Base-by-base conservation (phyloP, 2,113 vertebrate genomes). In the Balaeniceps rex region DNA sequence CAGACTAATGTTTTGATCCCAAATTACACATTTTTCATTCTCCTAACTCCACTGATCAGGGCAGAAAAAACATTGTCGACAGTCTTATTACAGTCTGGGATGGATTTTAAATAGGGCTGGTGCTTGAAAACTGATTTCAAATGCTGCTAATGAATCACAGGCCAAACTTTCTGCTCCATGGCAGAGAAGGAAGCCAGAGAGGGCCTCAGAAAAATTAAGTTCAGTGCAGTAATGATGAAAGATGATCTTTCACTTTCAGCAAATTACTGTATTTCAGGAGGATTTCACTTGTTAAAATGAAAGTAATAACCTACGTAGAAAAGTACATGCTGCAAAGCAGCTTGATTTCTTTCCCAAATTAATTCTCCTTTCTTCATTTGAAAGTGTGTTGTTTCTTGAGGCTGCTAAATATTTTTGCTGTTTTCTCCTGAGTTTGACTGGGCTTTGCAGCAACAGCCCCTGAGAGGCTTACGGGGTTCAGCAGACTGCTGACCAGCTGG, bases 231-330 rank as follows among this genome's bases (percentile, higher is more conserved):
- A 93, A 93, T 55, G 40, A 88, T 87, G 87, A 96, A 95, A 93
- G 87, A 94, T 29, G 90, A 83, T 92, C 63, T 87, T 87, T 97
- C 58, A 16, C 85, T 97, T 96, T 65, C 74, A 94, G 94, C 49
- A 96, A 96, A 98, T 97, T 42, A 63, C 85, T 96, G 14, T 84
- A 61, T 93, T 97, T 87, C 96, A 79, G 47, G 26, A 93, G 57
- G 69, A 91, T 94, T 94, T 96, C 81, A 96, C 72, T 97, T 91
- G 46, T 88, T 94, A 83, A 94, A 88, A 94, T 34, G 86, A 90
- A 97, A 95, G 75, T 46, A 95, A 95, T 97, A 96, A 94, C 83
- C 31, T 8, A 90, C 71, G 68, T 54, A 57, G 85, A 87, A 88
- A 97, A 86, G 92, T 71, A 57, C 84, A 60, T 64, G 66, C 64